Percentiles rank a stretch among this genome's conserved stretches.
Evolutionary conservation across 2,888 invertebrate genomes (phyloP).

Genomic region (Apoda limacodes): DNA sequence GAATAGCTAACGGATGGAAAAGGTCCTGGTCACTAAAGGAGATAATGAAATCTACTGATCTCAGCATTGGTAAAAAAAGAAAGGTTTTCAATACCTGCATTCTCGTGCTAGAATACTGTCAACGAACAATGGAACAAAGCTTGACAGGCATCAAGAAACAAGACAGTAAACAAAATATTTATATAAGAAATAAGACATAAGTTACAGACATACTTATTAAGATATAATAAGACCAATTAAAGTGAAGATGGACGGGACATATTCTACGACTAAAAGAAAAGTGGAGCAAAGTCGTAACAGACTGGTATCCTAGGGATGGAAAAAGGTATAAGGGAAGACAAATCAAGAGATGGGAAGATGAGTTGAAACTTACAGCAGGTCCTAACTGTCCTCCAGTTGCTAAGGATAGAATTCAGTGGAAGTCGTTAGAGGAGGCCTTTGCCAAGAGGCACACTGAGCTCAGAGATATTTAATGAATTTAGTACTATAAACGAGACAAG

Average conservation of each 20-base stretch:
- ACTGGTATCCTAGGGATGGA: slow-evolving; percentile 16
- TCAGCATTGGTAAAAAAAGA: slow-evolving; percentile 12
- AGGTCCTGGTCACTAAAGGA: slow-evolving; percentile 17
- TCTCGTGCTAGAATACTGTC: slow-evolving; percentile 8
- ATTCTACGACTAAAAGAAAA: slow-evolving; percentile 6
- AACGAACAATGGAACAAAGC: slow-evolving; percentile 11
- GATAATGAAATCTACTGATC: slow-evolving; percentile 14
- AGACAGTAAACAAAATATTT: slow-evolving; percentile 6
- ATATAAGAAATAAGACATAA: slow-evolving; percentile 6
- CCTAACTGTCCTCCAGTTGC: too few species aligned
- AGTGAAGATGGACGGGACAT: slow-evolving; percentile 12
- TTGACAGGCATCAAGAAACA: slow-evolving; percentile 5
- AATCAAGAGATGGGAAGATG: slow-evolving; percentile 12
- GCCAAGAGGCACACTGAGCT: too few species aligned
- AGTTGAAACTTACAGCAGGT: too few species aligned
- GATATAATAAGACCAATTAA: too few species aligned
- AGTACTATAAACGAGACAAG: background rate
- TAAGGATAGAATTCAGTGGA: too few species aligned
- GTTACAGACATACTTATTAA: slow-evolving; percentile 4
- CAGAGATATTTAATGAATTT: too few species aligned
- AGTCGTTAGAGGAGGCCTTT: too few species aligned
- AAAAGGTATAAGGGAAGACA: slow-evolving; percentile 15
- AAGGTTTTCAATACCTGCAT: slow-evolving; percentile 15
- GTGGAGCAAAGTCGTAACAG: slow-evolving; percentile 12
- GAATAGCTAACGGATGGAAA: slow-evolving; percentile 17